Evolutionary conservation across 2,113 vertebrate species (phyloP), one percentile per base, ranked within the genome.

Genomic region (Symphodus melops): DNA sequence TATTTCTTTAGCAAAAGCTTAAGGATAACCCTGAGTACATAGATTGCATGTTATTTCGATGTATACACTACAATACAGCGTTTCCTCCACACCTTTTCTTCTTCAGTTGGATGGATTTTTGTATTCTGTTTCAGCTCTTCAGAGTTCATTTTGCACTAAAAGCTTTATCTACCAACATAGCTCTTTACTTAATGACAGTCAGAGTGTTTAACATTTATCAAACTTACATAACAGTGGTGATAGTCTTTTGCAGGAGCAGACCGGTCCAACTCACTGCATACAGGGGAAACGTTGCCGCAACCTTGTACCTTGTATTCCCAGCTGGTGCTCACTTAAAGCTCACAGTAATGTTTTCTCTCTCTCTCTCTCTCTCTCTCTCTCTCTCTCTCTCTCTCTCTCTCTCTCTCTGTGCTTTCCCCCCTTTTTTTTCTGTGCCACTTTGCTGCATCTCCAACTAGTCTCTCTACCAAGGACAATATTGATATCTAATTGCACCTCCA

Each of bases 381-480:
- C 28, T 33, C 28, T 33, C 28, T 33, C 28, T 33, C 28, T 28
- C 28, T 23, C 65, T 62, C 57, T 62, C 39, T 37, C 8, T 8
- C 58, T 79, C 59, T 58, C 41, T 5, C 59, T 61, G 68, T 57
- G 56, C 61, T 72, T 82, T 77, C 69, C 37, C 79, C 68, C 67
- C 68, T 28, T 65, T 77, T 68, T 72, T 68, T 46, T 51, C 71
- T 23, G 25, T 1, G 0, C 48, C 20, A 55, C 54, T 66, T 28
- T 72, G 65, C 66, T 60, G 52, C 48, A 71, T 81, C 79, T 81
- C 68, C 81, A 72, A 72, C 56, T 64, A 68, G 68, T 64, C 65
- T 68, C 62, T 59, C 53, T 48, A 71, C 77, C 86, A 90, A 88
- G 87, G 88, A 88, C 84, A 82, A 77, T 85, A 76, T 78, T 85